phyloP scores from a whole-genome alignment of 23 tunicate genomes.

The Botrylloides violaceus region DNA sequence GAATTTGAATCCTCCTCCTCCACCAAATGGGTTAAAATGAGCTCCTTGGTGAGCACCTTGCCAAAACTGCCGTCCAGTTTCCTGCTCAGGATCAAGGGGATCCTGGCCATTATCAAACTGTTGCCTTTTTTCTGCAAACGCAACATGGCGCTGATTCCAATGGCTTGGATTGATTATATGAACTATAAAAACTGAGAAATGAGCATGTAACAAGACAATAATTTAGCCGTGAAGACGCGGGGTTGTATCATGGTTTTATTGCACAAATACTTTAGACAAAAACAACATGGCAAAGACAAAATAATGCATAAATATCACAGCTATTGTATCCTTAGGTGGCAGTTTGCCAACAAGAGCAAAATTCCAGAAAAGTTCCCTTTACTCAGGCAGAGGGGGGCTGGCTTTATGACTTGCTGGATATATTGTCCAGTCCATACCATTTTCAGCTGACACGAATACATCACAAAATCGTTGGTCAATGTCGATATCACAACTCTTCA shows the following conservation, averaged over 20 bases:
- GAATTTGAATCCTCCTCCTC: conserved; percentile 67
- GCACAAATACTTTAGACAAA: too few relatives aligned
- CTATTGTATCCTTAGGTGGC: too few relatives aligned
- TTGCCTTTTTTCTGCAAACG: conserved; percentile 58
- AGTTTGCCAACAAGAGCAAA: too few relatives aligned
- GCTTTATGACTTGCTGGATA: too few relatives aligned
- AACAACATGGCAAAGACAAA: too few relatives aligned
- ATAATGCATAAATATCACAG: too few relatives aligned
- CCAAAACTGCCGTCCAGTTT: conserved; percentile 8
- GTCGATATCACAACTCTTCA: conserved; percentile 21
- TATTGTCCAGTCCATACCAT: too few relatives aligned
- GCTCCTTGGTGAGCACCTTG: conserved; percentile 28
- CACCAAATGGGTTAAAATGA: conserved; percentile 72
- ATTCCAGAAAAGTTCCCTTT: too few relatives aligned
- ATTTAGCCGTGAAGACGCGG: not conserved
- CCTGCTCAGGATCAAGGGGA: conserved; percentile 84
- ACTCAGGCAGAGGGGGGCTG: too few relatives aligned
- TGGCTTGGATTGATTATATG: not conserved
- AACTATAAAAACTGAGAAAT: not conserved
- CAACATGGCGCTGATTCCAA: not conserved
- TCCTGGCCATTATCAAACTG: conserved; percentile 86
- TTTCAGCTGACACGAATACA: too few relatives aligned
- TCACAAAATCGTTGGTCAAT: too few relatives aligned
- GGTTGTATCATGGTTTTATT: not conserved
- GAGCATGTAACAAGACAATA: too few relatives aligned